phyloP scores from a whole-genome alignment of 1,140 invertebrate genomes.

The Drosophila gunungcola region DNA sequence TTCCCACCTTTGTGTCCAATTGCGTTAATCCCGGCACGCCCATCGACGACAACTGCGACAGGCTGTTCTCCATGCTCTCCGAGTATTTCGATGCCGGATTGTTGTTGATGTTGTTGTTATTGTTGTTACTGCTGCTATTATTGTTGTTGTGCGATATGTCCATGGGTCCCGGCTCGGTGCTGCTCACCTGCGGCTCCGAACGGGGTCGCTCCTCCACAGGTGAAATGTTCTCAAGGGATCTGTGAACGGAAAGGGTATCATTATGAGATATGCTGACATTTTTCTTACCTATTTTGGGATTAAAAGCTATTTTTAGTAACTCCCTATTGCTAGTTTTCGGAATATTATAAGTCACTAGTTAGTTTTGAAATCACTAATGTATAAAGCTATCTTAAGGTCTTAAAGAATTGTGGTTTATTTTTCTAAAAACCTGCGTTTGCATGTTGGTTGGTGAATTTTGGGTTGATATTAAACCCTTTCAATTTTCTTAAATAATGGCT shows the following conservation, averaged over 20 bases:
- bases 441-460: too few relatives aligned
- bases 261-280: too few relatives aligned
- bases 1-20: constrained; percentile 85
- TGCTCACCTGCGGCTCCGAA: constrained; percentile 82
- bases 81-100: constrained; percentile 68
- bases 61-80: constrained; percentile 72
- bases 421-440: too few relatives aligned
- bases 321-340: too few relatives aligned
- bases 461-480: too few relatives aligned
- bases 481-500: too few relatives aligned
- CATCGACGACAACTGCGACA: constrained; percentile 70
- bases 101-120: constrained; percentile 74
- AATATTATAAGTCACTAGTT: too few relatives aligned
- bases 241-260: neutral
- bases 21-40: constrained; percentile 81
- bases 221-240: constrained; percentile 72
- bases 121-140: constrained; percentile 62
- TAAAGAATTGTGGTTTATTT: too few relatives aligned
- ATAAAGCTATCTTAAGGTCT: too few relatives aligned
- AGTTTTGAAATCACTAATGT: too few relatives aligned
- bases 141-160: constrained; percentile 76
- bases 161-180: constrained; percentile 73
- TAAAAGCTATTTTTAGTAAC: too few relatives aligned
- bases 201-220: constrained; percentile 76
- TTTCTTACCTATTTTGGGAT: too few relatives aligned